Evolutionary conservation across 2,888 invertebrate genomes (phyloP), one percentile per base, ranked within the genome.

Genomic region (Megastigmus dorsalis): DNA sequence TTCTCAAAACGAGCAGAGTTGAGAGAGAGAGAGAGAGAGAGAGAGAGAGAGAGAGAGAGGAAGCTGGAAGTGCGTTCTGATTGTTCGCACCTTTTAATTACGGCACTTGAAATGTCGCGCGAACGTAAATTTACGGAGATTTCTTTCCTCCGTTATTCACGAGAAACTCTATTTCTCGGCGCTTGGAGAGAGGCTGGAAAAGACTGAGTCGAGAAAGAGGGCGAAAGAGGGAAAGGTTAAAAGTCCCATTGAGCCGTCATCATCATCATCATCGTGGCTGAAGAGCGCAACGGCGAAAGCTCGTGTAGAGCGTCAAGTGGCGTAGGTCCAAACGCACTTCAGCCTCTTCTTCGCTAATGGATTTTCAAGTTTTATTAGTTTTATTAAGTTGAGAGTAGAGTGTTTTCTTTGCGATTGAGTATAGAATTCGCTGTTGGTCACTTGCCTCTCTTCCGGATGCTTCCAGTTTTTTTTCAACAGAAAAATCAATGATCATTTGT

Each of bases 51-150:
- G n/a, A n/a, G n/a, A n/a, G n/a, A n/a, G n/a, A n/a, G n/a, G n/a
- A n/a, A n/a, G n/a, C n/a, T n/a, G n/a, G n/a, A 55, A 43, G 28
- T 45, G 60, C 36, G 13, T 75, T 74, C 52, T 72, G 41, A 67
- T 70, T 75, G 72, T 78, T 78, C 77, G 60, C 68, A 71, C 75
- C 63, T 76, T 74, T 71, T 73, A 75, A 74, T 78, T 67, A 75
- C 65, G 48, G 65, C 57, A 74, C 71, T 77, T 68, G 18, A 26
- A 45, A 20, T 30, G 38, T 28, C 59, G 50, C 18, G 13, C 23
- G 23, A 38, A 23, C 55, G 45, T 55, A 54, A 67, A 62, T 73
- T 59, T 54, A 41, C 41, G 52, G 10, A 28, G 26, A 55, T 73
- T 67, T 73, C 66, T 72, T 72, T 60, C 45, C 33, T 50, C 41